Evolutionary conservation across 2,888 invertebrate genomes (phyloP), one percentile per base, ranked within the genome.

Genomic region (Macrophya annulata): DNA sequence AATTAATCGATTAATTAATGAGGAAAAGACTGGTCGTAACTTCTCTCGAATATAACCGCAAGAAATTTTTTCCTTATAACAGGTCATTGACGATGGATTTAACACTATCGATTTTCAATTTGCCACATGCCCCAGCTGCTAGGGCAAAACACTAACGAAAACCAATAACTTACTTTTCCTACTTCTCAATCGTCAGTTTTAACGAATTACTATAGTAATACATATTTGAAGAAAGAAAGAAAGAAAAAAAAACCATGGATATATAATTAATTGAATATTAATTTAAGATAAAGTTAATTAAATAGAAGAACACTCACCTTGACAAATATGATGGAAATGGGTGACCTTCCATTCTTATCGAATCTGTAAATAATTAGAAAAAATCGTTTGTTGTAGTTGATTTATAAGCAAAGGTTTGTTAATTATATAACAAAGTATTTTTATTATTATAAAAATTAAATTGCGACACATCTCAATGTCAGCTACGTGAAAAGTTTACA

Each of bases 311-410:
- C 72, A 74, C 81, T 81, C 81, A 81, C 81, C 81, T 81, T 62
- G 62, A 62, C 62, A 62, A 43, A 43, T 62, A 81, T 59, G 59
- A 81, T 62, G 81, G 21, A 59, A 81, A 62, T 43, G 62, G 81
- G 43, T 62, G 81, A 81, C 81, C 81, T 62, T 81, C 81, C 81
- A 81, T 81, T 81, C 43, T 81, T 62, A 81, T 40, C 59, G 81
- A 43, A 81, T 62, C 62, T 81, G 81, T 25, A 81, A 81, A 21
- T 43, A 62, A 25, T 4, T 0, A n/a, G n/a, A 37, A 77, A 43
- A 40, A 25, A 40, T 81, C n/a, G 25, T 45, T 62, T 2, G 1
- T 62, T 62, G n/a, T 72, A 43, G 21, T 72, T 17, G 15, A 21
- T 21, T 72, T 72, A 10, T 6, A 43, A 21, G 10, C 9, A 8